Percentiles rank a stretch among this genome's conserved stretches.
Evolutionary conservation across 2,113 vertebrate species (phyloP).

Genomic region (Ammodytes marinus): DNA sequence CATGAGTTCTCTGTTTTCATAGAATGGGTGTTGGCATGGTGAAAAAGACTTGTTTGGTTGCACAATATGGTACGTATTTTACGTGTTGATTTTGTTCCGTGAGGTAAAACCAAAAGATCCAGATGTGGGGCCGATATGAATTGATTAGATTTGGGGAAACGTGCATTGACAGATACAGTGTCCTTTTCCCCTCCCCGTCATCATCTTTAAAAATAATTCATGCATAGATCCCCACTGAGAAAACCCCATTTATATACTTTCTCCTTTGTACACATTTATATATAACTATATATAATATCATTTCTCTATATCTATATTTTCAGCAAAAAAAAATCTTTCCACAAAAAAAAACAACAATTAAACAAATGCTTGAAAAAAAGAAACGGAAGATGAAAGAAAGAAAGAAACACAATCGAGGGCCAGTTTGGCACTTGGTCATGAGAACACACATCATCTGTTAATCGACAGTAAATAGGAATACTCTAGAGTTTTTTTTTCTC

Average conservation of each 20-base stretch:
- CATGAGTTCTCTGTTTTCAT: neutral
- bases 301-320: conserved; percentile 85
- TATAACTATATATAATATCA: conserved; percentile 84
- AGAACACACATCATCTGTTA: conserved; percentile 73
- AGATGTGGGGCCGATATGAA: conserved; percentile 39
- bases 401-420: conserved; percentile 73
- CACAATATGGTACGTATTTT: neutral
- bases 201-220: conserved; percentile 83
- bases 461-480: conserved; percentile 64
- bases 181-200: conserved; percentile 39
- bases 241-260: conserved; percentile 83
- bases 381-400: conserved; percentile 60
- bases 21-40: neutral
- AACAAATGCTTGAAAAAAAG: conserved; percentile 61
- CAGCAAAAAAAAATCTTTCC: conserved; percentile 78
- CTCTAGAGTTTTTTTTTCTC: conserved; percentile 57
- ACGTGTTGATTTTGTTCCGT: conserved; percentile 18
- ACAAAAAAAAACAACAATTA: conserved; percentile 70
- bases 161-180: conserved; percentile 74
- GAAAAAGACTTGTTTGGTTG: conserved; percentile 10
- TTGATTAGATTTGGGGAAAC: conserved; percentile 75
- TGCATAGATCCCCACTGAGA: conserved; percentile 85
- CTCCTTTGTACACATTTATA: conserved; percentile 84
- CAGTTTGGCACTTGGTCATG: conserved; percentile 84
- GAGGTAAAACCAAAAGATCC: conserved; percentile 34